phyloP scores from a whole-genome alignment of 2,888 invertebrate species.

The Isoperla grammatica region DNA sequence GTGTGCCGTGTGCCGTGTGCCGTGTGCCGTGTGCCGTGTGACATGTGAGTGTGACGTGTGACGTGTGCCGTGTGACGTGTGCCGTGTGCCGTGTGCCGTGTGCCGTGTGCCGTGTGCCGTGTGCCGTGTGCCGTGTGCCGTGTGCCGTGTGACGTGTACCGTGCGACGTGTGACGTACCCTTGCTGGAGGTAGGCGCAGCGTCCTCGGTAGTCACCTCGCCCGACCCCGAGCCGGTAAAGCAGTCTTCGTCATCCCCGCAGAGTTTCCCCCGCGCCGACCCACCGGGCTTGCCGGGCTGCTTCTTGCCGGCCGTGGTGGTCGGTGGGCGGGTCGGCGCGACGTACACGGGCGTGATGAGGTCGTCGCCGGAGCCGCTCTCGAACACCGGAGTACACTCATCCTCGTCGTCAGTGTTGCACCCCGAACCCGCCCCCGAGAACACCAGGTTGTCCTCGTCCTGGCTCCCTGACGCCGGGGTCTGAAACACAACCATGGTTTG shows the following conservation, averaged over 20 bases:
- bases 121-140: too few species aligned
- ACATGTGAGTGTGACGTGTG: too few species aligned
- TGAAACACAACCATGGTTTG: too few species aligned
- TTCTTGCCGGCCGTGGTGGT: slow-evolving; percentile 37
- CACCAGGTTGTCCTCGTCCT: slow-evolving; percentile 80
- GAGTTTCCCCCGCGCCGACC: slow-evolving; percentile 46
- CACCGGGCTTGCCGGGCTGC: slow-evolving; percentile 41
- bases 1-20: too few species aligned
- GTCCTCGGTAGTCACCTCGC: slow-evolving; percentile 63
- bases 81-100: too few species aligned
- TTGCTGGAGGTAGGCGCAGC: slow-evolving; percentile 46
- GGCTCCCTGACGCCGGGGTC: slow-evolving; percentile 80
- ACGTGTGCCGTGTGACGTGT: too few species aligned
- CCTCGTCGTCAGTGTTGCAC: slow-evolving; percentile 82
- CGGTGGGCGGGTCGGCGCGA: slow-evolving; percentile 70
- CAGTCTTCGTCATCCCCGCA: slow-evolving; percentile 83
- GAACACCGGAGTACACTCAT: slow-evolving; percentile 79
- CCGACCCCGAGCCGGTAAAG: slow-evolving; percentile 72
- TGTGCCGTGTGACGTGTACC: too few species aligned
- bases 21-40: too few species aligned
- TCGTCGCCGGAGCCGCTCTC: slow-evolving; percentile 78
- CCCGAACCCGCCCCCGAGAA: slow-evolving; percentile 90
- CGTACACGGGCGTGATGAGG: slow-evolving; percentile 87
- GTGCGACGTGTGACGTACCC: too few species aligned
- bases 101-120: too few species aligned